Evolutionary conservation across 2,797 vertebrate genomes (phyloP), one percentile per base, ranked within the genome.

Genomic region (Parambassis ranga): DNA sequence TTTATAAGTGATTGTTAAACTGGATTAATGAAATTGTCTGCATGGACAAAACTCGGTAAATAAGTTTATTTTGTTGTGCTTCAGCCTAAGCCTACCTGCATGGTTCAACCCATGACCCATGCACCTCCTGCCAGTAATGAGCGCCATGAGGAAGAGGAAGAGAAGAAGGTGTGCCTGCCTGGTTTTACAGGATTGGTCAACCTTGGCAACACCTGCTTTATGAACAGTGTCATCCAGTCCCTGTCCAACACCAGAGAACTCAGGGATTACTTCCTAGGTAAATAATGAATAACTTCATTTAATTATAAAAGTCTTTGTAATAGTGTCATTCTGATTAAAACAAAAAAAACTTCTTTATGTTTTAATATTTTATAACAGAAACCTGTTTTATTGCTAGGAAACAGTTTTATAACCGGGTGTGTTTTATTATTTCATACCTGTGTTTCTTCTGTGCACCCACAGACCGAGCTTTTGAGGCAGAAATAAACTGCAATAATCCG

Each of bases 181-280:
- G 98, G 98, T 30, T 99, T 98, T 84, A 99, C 98, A 0, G 98
- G 98, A 33, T 87, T 99, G 69, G 97, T 98, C 55, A 98, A 99
- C 82, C 90, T 99, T 3, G 98, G 98, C 64, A 99, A 99, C 89
- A 99, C 98, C 31, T 99, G 98, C 87, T 99, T 99, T 89, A 99
- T 99, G 98, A 99, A 99, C 89, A 98, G 97, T 0, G 97, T 99
- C 72, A 98, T 99, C 77, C 98, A 99, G 74, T 98, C 96, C 51
- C 86, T 99, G 67, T 99, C 98, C 30, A 99, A 99, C 89, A 99
- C 97, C 10, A 90, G 98, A 56, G 98, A 99, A 81, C 95, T 99
- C 64, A 92, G 96, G 20, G 98, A 99, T 86, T 99, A 97, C 79
- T 99, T 99, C 74, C 98, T 98, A 0, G 96, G 98, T 98, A 79